Percentiles rank a stretch among this genome's conserved stretches.
phyloP scores from a whole-genome alignment of 2,113 vertebrate species.

The Elaphurus davidianus region DNA sequence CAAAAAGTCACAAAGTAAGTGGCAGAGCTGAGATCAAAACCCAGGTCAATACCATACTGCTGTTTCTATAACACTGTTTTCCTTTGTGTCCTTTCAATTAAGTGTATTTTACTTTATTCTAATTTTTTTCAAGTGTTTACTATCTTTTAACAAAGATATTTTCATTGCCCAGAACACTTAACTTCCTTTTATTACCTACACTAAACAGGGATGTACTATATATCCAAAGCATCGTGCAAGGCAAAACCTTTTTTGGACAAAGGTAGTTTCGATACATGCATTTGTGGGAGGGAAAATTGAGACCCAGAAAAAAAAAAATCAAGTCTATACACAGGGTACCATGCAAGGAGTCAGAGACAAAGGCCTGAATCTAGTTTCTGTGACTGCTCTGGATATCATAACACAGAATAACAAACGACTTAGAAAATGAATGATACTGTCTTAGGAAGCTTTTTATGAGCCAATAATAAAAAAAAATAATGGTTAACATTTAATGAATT shows the following conservation, averaged over 20 bases:
- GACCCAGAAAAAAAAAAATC: background rate
- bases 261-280: background rate
- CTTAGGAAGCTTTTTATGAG: constrained; percentile 46
- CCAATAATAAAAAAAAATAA: constrained; percentile 52
- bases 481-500: constrained; percentile 48
- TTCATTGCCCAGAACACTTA: background rate
- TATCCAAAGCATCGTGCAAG: background rate
- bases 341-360: background rate
- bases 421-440: background rate
- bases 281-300: constrained; percentile 1
- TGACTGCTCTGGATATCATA: background rate
- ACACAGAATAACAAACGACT: constrained; percentile 23
- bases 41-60: background rate
- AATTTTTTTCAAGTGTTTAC: background rate
- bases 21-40: background rate
- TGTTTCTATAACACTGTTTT: background rate
- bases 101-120: background rate
- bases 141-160: background rate
- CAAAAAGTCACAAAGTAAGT: background rate
- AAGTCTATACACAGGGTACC: background rate
- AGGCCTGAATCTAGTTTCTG: background rate
- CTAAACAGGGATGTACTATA: background rate
- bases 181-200: constrained; percentile 13
- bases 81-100: background rate
- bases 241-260: background rate